Evolutionary conservation across 2,113 vertebrate species (phyloP).

Genomic region (Haemorhous mexicanus): DNA sequence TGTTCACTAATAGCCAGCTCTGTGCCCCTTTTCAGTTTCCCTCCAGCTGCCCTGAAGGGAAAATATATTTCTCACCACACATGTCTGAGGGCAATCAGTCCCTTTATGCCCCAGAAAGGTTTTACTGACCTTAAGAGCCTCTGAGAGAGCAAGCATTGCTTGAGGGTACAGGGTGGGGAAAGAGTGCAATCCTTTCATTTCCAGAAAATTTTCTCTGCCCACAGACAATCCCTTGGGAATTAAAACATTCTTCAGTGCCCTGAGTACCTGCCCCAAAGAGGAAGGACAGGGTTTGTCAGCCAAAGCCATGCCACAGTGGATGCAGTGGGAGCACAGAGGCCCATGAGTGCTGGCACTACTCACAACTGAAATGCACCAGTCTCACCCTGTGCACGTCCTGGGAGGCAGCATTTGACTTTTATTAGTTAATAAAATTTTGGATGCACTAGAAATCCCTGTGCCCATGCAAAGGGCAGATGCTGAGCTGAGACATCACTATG

Average conservation of each 20-base stretch:
- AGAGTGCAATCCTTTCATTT: neutral
- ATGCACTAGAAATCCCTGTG: neutral
- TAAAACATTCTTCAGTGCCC: constrained; percentile 46
- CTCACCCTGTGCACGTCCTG: neutral
- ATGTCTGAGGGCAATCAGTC: neutral
- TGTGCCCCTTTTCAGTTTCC: neutral
- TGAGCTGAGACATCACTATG: neutral
- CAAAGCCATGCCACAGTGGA: neutral
- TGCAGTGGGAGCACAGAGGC: neutral
- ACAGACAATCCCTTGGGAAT: constrained; percentile 4
- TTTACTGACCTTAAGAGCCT: constrained; percentile 59
- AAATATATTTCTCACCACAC: neutral
- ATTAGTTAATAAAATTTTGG: neutral
- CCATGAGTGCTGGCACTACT: rapidly evolving
- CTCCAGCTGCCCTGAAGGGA: neutral
- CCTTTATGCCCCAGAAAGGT: neutral
- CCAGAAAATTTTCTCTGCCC: neutral
- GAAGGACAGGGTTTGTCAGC: neutral
- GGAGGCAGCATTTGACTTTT: neutral
- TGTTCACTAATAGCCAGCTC: neutral
- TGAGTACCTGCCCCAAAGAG: neutral
- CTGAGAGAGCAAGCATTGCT: neutral
- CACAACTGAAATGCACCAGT: neutral
- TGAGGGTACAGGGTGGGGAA: neutral
- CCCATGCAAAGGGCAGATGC: neutral